A percentile compares a stretch with the other conserved stretches of the same genome.
Evolutionary conservation across 2,113 vertebrate genomes (phyloP).

Genomic region (Daubentonia madagascariensis): DNA sequence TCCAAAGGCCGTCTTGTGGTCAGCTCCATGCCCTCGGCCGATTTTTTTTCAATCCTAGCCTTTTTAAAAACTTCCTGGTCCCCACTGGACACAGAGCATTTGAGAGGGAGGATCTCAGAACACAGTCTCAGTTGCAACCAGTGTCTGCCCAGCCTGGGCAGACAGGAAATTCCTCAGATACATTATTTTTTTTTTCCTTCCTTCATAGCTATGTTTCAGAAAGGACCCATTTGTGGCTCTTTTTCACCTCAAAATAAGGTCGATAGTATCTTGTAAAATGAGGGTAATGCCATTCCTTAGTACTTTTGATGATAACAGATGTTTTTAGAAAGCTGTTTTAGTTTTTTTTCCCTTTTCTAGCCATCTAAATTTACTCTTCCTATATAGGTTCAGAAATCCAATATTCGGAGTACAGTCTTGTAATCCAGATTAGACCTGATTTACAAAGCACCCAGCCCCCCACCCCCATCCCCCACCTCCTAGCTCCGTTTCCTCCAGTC

Average conservation of each 20-base stretch:
- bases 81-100: neutral
- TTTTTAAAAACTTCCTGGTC: neutral
- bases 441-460: neutral
- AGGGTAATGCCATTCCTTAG: neutral
- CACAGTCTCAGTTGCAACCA: neutral
- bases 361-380: neutral
- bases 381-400: neutral
- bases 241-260: conserved; percentile 27
- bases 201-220: conserved; percentile 9
- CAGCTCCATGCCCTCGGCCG: neutral
- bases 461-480: neutral
- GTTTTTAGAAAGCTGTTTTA: conserved; percentile 41
- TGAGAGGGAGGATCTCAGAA: neutral
- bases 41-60: neutral
- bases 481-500: neutral
- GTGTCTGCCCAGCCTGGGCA: neutral
- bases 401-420: neutral
- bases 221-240: neutral
- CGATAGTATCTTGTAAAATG: neutral
- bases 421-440: neutral
- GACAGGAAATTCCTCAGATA: neutral
- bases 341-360: neutral
- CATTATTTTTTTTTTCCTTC: neutral
- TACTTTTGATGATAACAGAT: neutral
- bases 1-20: neutral